Evolutionary conservation across 1,140 invertebrate genomes (phyloP), one percentile per base, ranked within the genome.

Genomic region (Bombus sylvicola): DNA sequence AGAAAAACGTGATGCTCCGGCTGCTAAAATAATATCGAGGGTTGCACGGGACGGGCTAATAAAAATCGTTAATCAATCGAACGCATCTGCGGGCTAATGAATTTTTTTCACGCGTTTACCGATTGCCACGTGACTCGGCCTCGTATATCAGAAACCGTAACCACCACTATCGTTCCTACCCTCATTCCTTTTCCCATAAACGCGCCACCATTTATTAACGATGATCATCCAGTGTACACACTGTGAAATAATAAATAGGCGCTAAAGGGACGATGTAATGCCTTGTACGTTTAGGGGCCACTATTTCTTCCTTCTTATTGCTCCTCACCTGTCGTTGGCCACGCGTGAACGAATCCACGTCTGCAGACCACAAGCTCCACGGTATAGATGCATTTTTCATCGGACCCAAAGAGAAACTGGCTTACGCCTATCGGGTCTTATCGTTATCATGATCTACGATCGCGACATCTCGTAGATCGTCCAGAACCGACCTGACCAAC

Each of bases 251-350:
- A 85, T 85, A 85, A 85, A 85, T 85, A 81, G 78, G n/a, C 78
- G 83, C 73, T 72, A 71, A 81, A 81, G 43, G 43, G 80, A 39
- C 28, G 79, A 62, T 39, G 83, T 81, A 81, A 85, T 66, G 59
- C 28, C 69, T 74, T 57, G 77, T 75, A 69, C 80, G 62, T 82
- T 74, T 73, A 73, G 77, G 78, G 68, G 69, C 59, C 79, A 85
- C 84, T 81, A 81, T 85, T 81, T 85, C 84, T 84, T 87, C 82
- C 37, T 84, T 87, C 86, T 85, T 87, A 25, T 87, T 87, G 86
- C 82, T 85, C 39, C 59, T 87, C 86, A 87, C 82, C 86, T 87
- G 86, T 87, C 82, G 82, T 41, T 78, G 53, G 86, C 69, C 82
- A 87, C 77, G 86, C 86, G 86, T 75, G 86, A 81, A 22, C 74